phyloP scores from a whole-genome alignment of 30 jellyfish, hydroid and myxozoan genomes.

The Chrysaora quinquecirrha region DNA sequence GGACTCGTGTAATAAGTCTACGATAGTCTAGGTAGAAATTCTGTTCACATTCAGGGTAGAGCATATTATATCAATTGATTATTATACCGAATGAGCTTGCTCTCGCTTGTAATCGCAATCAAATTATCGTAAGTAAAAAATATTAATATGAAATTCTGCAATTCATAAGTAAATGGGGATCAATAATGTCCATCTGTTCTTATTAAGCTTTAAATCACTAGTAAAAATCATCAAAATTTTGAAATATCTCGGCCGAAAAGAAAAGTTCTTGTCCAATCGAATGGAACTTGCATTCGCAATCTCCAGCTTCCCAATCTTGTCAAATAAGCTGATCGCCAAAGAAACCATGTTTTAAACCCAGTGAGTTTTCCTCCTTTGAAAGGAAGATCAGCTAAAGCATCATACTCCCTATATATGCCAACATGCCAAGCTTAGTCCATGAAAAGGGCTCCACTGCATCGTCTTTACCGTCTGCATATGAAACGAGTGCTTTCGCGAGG shows the following conservation, averaged over 20 bases:
- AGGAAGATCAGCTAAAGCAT: conserved; percentile 92
- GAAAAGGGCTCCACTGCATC: conserved; percentile 60
- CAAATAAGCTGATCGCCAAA: conserved; percentile 95
- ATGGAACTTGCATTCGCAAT: conserved; percentile 96
- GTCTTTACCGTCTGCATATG: conserved; percentile 28
- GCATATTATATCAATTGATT: too few relatives aligned
- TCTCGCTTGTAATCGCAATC: too few relatives aligned
- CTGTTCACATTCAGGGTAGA: too few relatives aligned
- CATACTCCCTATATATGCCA: conserved; percentile 95
- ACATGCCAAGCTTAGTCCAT: conserved; percentile 85
- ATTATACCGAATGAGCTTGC: too few relatives aligned
- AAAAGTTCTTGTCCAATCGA: conserved; percentile 97
- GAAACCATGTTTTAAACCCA: conserved; percentile 92
- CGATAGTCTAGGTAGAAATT: too few relatives aligned
- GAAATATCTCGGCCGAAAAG: conserved; percentile 96
- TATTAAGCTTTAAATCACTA: too few relatives aligned
- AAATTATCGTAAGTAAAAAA: too few relatives aligned
- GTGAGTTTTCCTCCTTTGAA: conserved; percentile 87
- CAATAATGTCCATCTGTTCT: too few relatives aligned
- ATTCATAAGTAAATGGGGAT: too few relatives aligned
- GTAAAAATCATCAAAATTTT: too few relatives aligned
- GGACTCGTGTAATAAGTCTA: too few relatives aligned
- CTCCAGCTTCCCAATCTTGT: conserved; percentile 97
- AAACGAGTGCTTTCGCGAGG: conserved; percentile 64
- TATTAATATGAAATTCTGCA: too few relatives aligned